These are phyloP conservation scores for Tolmerus cingulatus DNA, from an alignment of 2,888 invertebrate genomes.

Conservation along the genomic window DNA sequence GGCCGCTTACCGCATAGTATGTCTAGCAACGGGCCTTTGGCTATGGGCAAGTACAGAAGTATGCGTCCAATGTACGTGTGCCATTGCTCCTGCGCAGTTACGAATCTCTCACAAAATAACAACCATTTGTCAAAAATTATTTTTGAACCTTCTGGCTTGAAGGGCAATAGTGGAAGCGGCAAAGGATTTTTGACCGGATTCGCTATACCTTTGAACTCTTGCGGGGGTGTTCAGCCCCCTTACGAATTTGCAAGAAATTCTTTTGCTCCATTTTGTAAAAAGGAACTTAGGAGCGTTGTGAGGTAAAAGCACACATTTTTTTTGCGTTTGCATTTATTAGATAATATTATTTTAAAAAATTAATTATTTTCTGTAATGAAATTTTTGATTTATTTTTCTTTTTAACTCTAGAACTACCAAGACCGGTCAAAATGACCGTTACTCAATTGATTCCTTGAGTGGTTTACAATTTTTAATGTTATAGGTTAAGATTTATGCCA, in stretches of 20 bases:
- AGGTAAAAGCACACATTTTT: constrained; percentile 52
- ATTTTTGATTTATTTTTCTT: no score
- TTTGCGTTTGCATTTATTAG: not conserved
- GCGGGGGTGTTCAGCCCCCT: not conserved
- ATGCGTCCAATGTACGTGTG: constrained; percentile 48
- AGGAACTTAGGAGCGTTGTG: constrained; percentile 55
- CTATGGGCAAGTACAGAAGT: not conserved
- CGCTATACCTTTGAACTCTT: constrained; percentile 17
- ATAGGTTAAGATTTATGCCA: no score
- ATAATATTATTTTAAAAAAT: not conserved
- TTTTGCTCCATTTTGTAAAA: constrained; percentile 49
- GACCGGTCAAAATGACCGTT: no score
- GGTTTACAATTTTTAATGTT: no score
- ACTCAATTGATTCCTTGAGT: no score
- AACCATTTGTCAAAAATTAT: constrained; percentile 50
- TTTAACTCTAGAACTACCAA: no score
- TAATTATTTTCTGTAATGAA: no score
- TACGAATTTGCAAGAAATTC: constrained; percentile 42
- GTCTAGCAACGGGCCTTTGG: not conserved
- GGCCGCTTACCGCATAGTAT: not conserved
- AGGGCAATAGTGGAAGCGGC: not conserved
- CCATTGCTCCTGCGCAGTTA: constrained; percentile 49
- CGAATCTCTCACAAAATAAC: constrained; percentile 8
- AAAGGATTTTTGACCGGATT: not conserved
- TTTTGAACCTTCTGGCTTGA: constrained; percentile 46